Percentiles rank a stretch among this genome's conserved stretches.
phyloP scores from a whole-genome alignment of 2,888 invertebrate species.

The Abrostola triplasia region DNA sequence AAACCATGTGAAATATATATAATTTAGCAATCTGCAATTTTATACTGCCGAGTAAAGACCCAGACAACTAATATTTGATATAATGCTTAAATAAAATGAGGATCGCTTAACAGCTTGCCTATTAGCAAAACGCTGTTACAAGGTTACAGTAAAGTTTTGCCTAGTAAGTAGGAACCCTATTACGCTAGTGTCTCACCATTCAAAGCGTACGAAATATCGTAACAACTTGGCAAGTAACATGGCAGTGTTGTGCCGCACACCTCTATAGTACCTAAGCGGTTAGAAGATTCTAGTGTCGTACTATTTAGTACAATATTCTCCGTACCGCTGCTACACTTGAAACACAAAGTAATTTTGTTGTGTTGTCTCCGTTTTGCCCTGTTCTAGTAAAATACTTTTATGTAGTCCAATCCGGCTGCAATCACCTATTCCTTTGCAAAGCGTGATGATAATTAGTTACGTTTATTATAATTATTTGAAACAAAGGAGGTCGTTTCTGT shows the following conservation, averaged over 20 bases:
- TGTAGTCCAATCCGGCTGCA: not conserved
- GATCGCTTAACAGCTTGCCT: not conserved
- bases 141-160: not conserved
- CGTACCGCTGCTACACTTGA: not conserved
- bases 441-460: slow-evolving; percentile 1
- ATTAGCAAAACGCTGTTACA: not conserved
- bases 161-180: not conserved
- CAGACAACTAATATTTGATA: not conserved
- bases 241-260: not conserved
- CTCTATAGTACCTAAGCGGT: not conserved
- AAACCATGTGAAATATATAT: too few relatives aligned
- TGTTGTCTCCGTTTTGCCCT: not conserved
- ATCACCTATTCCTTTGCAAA: not conserved
- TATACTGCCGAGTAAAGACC: too few relatives aligned
- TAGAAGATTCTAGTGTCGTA: not conserved
- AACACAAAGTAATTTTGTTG: not conserved
- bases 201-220: slow-evolving; percentile 2
- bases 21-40: too few relatives aligned
- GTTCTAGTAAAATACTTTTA: not conserved
- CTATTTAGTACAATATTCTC: slow-evolving; percentile 1
- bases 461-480: not conserved
- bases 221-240: not conserved
- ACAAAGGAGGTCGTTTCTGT: too few relatives aligned
- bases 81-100: not conserved
- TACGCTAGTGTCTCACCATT: not conserved